These are phyloP conservation scores for Eupithecia tripunctaria DNA, from an alignment of 2,888 invertebrate genomes.

Conservation along the genomic window DNA sequence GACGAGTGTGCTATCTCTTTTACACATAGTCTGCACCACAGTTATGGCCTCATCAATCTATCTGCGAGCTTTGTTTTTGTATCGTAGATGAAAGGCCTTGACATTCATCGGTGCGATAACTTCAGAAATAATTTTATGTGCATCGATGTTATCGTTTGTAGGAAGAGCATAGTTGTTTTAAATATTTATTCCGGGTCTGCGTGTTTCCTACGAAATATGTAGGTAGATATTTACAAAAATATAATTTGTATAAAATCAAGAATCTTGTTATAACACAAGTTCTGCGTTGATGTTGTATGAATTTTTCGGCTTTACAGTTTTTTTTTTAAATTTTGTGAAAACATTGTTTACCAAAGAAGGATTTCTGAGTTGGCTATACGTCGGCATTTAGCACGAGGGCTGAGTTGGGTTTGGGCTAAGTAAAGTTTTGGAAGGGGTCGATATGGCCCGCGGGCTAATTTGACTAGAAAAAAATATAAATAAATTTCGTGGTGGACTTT, in stretches of 20 bases:
- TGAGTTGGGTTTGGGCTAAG: too few relatives aligned
- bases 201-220: not conserved
- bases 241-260: not conserved
- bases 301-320: not conserved
- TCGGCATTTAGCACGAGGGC: too few relatives aligned
- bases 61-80: slow-evolving; percentile 48
- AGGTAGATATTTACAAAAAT: not conserved
- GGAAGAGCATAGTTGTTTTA: slow-evolving; percentile 17
- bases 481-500: too few relatives aligned
- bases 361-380: too few relatives aligned
- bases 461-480: too few relatives aligned
- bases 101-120: slow-evolving; percentile 45
- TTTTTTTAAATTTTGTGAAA: too few relatives aligned
- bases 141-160: slow-evolving; percentile 25
- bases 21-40: slow-evolving; percentile 48
- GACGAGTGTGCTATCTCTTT: slow-evolving; percentile 11
- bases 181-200: not conserved
- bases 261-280: not conserved
- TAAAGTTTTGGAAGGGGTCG: too few relatives aligned
- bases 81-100: slow-evolving; percentile 44
- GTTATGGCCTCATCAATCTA: slow-evolving; percentile 56
- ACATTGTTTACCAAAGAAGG: too few relatives aligned
- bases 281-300: not conserved
- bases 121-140: slow-evolving; percentile 44
- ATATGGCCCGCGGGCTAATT: too few relatives aligned